These are phyloP conservation scores for Cuniculus paca DNA, from an alignment of 2,797 vertebrate genomes.

Conservation along the genomic window DNA sequence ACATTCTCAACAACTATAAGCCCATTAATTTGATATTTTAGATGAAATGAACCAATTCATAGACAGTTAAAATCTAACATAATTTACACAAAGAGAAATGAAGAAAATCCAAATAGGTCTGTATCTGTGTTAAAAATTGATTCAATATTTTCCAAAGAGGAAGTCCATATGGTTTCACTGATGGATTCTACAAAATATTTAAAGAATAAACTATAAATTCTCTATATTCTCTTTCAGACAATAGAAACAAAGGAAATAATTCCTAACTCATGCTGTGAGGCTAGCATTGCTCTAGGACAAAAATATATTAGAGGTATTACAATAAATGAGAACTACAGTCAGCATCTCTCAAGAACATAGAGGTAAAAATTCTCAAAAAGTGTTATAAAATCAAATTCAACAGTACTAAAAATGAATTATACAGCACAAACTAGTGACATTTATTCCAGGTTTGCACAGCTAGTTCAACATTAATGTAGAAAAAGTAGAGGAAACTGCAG, in stretches of 20 bases:
- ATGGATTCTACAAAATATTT: neutral
- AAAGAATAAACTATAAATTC: neutral
- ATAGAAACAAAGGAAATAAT: neutral
- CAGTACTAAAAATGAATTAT: neutral
- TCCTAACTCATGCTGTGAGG: neutral
- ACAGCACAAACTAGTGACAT: neutral
- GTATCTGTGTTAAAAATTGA: neutral
- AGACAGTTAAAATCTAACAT: neutral
- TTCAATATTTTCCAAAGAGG: neutral
- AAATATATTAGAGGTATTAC: neutral
- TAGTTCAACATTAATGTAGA: neutral
- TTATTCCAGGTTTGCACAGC: neutral
- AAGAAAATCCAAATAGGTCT: neutral
- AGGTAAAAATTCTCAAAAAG: neutral
- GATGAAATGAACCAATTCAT: neutral
- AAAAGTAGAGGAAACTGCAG: neutral
- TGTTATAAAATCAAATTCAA: neutral
- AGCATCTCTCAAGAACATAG: neutral
- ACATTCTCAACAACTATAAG: neutral
- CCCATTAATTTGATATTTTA: neutral
- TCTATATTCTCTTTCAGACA: neutral
- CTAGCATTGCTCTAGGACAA: neutral
- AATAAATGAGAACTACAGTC: neutral
- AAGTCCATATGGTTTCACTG: neutral
- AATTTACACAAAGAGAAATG: neutral